Conservation (phyloP, 2,797 vertebrate species). For the Scyliorhinus canicula region DNA sequence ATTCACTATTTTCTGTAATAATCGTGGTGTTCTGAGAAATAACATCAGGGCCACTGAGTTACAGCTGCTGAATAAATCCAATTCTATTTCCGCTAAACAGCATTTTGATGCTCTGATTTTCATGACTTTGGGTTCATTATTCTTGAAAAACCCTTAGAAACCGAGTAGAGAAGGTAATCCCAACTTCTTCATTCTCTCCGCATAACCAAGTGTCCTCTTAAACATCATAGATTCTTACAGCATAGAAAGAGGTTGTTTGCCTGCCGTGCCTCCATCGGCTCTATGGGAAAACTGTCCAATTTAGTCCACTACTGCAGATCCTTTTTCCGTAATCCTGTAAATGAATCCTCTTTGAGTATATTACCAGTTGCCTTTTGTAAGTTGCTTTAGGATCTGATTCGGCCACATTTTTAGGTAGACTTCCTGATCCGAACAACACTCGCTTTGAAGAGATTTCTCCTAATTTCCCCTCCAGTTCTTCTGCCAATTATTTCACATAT, state of each 20-base stretch:
- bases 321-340: too few species aligned
- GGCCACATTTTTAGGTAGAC: not conserved
- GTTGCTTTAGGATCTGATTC: not conserved
- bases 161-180: not conserved
- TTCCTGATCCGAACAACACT: not conserved
- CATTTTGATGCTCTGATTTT: not conserved
- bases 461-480: not conserved
- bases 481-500: not conserved
- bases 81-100: not conserved
- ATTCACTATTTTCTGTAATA: not conserved
- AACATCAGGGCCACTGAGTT: not conserved
- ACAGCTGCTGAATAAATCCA: not conserved
- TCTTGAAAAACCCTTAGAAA: not conserved
- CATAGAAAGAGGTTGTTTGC: not conserved
- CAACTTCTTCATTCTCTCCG: not conserved
- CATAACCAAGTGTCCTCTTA: not conserved
- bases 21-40: not conserved
- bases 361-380: not conserved
- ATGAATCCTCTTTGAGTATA: not conserved
- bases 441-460: not conserved
- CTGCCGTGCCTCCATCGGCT: not conserved
- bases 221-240: not conserved
- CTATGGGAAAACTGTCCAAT: not conserved
- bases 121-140: not conserved
- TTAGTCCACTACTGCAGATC: not conserved